Percentiles rank a stretch among this genome's conserved stretches.
Conservation (phyloP, 2,888 invertebrate species). For the Andrena fulva region DNA sequence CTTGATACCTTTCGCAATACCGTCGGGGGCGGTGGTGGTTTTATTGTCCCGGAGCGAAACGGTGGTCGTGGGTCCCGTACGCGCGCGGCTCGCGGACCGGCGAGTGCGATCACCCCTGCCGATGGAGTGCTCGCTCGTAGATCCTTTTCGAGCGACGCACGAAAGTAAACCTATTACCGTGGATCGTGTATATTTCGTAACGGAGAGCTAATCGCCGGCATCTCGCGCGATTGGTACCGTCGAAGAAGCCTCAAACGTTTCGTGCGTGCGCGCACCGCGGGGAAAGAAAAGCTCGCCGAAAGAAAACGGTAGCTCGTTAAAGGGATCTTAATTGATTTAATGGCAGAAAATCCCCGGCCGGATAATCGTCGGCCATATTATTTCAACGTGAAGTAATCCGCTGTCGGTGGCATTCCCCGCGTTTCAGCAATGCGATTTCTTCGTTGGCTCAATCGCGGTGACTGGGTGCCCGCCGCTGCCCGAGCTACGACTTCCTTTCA, state of each 20-base stretch:
- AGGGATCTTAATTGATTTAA: slow-evolving; percentile 56
- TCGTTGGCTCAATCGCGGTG: slow-evolving; percentile 37
- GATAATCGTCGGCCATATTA: slow-evolving; percentile 56
- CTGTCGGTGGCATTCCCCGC: slow-evolving; percentile 42
- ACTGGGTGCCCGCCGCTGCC: not conserved
- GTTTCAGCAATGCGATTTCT: slow-evolving; percentile 51
- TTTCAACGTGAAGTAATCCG: slow-evolving; percentile 51
- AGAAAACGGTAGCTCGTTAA: slow-evolving; percentile 54
- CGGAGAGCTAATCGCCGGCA: slow-evolving; percentile 16
- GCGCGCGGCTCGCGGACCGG: too few species aligned
- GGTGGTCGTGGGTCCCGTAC: too few species aligned
- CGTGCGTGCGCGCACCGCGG: not conserved
- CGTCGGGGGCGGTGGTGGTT: slow-evolving; percentile 11
- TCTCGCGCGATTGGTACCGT: slow-evolving; percentile 9
- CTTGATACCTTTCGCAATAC: slow-evolving; percentile 30
- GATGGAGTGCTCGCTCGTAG: not conserved
- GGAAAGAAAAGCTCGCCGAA: slow-evolving; percentile 17
- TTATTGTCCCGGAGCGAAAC: slow-evolving; percentile 21
- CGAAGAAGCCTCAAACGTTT: not conserved
- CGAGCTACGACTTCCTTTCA: slow-evolving; percentile 63
- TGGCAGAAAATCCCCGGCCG: slow-evolving; percentile 48
- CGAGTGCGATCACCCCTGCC: too few species aligned
- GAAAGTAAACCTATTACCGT: not conserved
- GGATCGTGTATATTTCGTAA: slow-evolving; percentile 6
- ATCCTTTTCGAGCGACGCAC: slow-evolving; percentile 1